Evolutionary conservation across 2,888 invertebrate genomes (phyloP).

Genomic region (Sphecodes monilicornis): DNA sequence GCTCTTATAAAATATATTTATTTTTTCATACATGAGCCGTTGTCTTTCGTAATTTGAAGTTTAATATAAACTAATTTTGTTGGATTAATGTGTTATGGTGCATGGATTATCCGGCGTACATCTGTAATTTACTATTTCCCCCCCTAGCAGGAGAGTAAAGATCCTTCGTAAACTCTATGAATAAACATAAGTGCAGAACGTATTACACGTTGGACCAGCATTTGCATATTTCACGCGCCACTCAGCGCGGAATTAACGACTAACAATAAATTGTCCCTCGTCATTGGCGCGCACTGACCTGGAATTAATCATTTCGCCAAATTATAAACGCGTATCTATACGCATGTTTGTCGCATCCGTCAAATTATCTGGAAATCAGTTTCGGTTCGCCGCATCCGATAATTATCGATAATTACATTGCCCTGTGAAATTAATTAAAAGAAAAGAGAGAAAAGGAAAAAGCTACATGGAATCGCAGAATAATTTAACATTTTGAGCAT

Average conservation of each 20-base stretch:
- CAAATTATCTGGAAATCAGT: constrained; percentile 11
- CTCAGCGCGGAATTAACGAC: constrained; percentile 14
- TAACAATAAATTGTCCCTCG: constrained; percentile 41
- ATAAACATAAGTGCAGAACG: constrained; percentile 44
- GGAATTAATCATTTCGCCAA: constrained; percentile 42
- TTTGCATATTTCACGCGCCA: constrained; percentile 46
- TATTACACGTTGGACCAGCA: constrained; percentile 28
- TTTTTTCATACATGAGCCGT: not conserved
- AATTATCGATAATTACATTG: not conserved
- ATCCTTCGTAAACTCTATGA: constrained; percentile 26
- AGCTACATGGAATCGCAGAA: not conserved
- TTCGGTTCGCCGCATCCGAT: not conserved
- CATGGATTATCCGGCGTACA: not conserved
- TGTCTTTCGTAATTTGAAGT: not conserved
- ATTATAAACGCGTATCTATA: not conserved
- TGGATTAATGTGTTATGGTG: not conserved
- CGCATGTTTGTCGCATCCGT: constrained; percentile 8
- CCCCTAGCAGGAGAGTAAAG: not conserved
- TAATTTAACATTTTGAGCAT: not conserved
- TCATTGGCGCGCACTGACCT: constrained; percentile 27
- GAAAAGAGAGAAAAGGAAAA: not conserved
- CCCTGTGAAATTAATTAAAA: not conserved
- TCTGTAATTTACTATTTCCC: constrained; percentile 20
- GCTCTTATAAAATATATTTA: constrained; percentile 16
- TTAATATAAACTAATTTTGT: not conserved